These are phyloP conservation scores for Tor tambroides DNA, from an alignment of 2,113 vertebrate genomes.

Conservation along the genomic window DNA sequence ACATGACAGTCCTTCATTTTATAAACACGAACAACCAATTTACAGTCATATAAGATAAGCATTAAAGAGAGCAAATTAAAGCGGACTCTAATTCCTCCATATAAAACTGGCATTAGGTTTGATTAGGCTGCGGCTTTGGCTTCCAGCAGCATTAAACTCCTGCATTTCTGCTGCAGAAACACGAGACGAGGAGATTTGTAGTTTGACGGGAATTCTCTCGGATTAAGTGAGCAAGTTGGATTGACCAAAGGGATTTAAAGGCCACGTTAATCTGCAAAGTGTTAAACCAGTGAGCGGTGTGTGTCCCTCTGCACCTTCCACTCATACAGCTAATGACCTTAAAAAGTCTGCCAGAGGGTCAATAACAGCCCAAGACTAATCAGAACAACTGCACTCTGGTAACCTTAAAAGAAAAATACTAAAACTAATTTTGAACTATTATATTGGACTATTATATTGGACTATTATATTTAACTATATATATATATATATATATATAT, in stretches of 20 bases:
- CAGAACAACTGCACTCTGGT: background rate
- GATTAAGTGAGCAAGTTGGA: constrained; percentile 66
- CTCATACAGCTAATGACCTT: constrained; percentile 53
- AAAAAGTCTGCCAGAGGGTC: constrained; percentile 30
- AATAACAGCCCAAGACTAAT: background rate
- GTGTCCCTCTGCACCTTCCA: constrained; percentile 55
- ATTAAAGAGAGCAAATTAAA: constrained; percentile 67
- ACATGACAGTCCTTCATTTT: background rate
- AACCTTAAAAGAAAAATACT: background rate
- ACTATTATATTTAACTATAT: too few relatives aligned
- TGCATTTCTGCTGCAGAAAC: constrained; percentile 1
- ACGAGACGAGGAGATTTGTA: constrained; percentile 41
- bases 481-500: too few relatives aligned
- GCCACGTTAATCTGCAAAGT: constrained; percentile 73
- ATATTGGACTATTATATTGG: too few relatives aligned
- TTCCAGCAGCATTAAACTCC: background rate
- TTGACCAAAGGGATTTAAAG: constrained; percentile 74
- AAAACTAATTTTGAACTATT: too few relatives aligned
- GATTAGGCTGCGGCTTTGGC: constrained; percentile 38
- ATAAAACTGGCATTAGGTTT: constrained; percentile 53
- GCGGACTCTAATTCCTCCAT: constrained; percentile 55
- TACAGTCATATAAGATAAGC: constrained; percentile 18
- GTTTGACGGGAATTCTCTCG: constrained; percentile 31
- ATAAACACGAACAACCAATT: background rate
- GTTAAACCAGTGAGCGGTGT: constrained; percentile 66